phyloP scores from a whole-genome alignment of 2,113 vertebrate species.

The Corythornis madagascariensis region DNA sequence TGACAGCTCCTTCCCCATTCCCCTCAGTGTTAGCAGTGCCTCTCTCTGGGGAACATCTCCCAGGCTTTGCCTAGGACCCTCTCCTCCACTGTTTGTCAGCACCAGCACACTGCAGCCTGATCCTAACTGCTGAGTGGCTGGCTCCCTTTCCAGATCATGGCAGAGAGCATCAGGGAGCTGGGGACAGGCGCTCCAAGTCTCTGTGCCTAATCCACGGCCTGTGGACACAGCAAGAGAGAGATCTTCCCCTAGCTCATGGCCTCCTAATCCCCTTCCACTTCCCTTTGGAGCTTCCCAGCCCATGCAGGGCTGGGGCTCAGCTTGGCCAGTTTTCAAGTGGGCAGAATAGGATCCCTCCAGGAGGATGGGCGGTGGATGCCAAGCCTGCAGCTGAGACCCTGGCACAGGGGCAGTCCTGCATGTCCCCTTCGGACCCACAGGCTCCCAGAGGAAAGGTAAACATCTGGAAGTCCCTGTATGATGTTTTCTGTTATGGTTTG shows the following conservation, averaged over 20 bases:
- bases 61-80: conserved; percentile 16
- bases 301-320: not conserved
- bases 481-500: not conserved
- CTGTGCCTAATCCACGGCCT: not conserved
- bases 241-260: not conserved
- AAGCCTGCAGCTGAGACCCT: not conserved
- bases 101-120: not conserved
- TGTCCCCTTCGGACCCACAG: not conserved
- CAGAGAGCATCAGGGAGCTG: not conserved
- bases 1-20: not conserved
- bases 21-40: not conserved
- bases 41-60: not conserved
- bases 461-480: not conserved
- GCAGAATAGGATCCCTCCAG: not conserved
- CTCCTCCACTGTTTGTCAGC: not conserved
- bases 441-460: not conserved
- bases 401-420: not conserved
- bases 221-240: not conserved
- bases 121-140: conserved; percentile 8
- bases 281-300: not conserved
- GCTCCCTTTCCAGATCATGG: not conserved
- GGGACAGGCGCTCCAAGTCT: not conserved
- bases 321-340: not conserved
- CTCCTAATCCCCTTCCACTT: not conserved
- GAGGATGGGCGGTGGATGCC: not conserved